Evolutionary conservation across 2,888 invertebrate genomes (phyloP).

Genomic region (Parnassius smintheus): DNA sequence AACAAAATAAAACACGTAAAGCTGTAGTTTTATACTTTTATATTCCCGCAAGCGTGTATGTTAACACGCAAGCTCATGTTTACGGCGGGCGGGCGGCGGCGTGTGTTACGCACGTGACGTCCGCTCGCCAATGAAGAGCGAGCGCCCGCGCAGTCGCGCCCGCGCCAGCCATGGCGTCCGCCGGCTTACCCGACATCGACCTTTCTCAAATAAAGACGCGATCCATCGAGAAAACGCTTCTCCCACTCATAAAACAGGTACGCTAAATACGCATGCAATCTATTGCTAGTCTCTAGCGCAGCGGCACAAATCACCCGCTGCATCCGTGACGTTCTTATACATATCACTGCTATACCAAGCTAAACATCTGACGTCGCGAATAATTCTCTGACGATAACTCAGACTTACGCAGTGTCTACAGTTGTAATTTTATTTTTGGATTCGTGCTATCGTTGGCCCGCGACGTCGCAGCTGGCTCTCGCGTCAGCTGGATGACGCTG

Average conservation of each 20-base stretch:
- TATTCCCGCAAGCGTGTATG: slow-evolving; percentile 57
- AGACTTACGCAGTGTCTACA: slow-evolving; percentile 60
- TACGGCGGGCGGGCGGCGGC: slow-evolving; percentile 36
- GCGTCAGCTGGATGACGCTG: slow-evolving; percentile 57
- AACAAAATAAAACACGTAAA: slow-evolving; percentile 63
- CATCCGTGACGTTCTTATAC: slow-evolving; percentile 31
- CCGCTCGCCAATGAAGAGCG: slow-evolving; percentile 49
- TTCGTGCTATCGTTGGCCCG: slow-evolving; percentile 48
- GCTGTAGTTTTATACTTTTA: slow-evolving; percentile 64
- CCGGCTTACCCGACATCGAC: slow-evolving; percentile 80
- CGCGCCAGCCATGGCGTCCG: slow-evolving; percentile 82
- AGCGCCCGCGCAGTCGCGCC: slow-evolving; percentile 59
- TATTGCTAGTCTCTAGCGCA: slow-evolving; percentile 30
- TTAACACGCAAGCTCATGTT: slow-evolving; percentile 49
- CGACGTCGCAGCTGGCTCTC: slow-evolving; percentile 44
- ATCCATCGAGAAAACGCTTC: slow-evolving; percentile 96
- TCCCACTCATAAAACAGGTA: slow-evolving; percentile 97
- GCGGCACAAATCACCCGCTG: slow-evolving; percentile 29
- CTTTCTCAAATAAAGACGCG: slow-evolving; percentile 93
- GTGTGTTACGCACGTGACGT: slow-evolving; percentile 37
- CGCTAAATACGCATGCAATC: slow-evolving; percentile 48
- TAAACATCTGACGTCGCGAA: slow-evolving; percentile 60
- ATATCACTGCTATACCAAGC: slow-evolving; percentile 31
- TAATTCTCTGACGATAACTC: slow-evolving; percentile 53
- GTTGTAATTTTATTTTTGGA: slow-evolving; percentile 66